These are phyloP conservation scores for Latrodectus elegans DNA, from an alignment of 2,888 invertebrate genomes.

Conservation along the genomic window DNA sequence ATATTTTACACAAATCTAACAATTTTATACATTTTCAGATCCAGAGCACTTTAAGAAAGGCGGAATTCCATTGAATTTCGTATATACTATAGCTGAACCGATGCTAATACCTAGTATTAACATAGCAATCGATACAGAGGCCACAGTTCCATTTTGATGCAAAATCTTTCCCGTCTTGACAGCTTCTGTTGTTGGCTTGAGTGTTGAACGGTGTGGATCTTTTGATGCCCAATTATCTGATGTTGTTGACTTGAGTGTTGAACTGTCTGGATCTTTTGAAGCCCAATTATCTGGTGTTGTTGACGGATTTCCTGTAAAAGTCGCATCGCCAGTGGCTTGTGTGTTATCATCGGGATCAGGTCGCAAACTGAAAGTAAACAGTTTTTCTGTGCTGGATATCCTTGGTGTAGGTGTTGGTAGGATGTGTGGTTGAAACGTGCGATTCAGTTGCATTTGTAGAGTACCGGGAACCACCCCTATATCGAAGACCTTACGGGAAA, in stretches of 20 bases:
- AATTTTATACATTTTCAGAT: neutral
- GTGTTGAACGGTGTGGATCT: neutral
- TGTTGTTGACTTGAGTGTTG: neutral
- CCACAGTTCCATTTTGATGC: slow-evolving; percentile 39
- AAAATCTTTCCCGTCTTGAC: neutral
- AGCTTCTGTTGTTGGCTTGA: neutral
- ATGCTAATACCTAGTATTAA: slow-evolving; percentile 47
- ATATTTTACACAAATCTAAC: too few species aligned
- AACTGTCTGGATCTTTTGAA: neutral
- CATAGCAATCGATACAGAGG: slow-evolving; percentile 50
- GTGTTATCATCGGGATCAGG: slow-evolving; percentile 24
- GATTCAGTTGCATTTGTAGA: slow-evolving; percentile 29
- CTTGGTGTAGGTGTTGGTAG: neutral
- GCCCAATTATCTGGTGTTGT: neutral
- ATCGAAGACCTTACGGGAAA: neutral
- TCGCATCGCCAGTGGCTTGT: neutral
- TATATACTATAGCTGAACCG: slow-evolving; percentile 43
- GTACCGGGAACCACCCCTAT: neutral
- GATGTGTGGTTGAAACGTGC: slow-evolving; percentile 5
- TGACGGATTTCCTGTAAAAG: neutral
- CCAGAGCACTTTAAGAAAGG: slow-evolving; percentile 11
- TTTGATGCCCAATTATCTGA: neutral
- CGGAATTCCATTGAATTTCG: slow-evolving; percentile 40
- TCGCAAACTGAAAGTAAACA: slow-evolving; percentile 14
- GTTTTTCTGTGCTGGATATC: neutral